A percentile compares a stretch with the other conserved stretches of the same genome.
These are phyloP conservation scores for Craseonycteris thonglongyai DNA, from an alignment of 2,113 vertebrate species.

Conservation along the genomic window DNA sequence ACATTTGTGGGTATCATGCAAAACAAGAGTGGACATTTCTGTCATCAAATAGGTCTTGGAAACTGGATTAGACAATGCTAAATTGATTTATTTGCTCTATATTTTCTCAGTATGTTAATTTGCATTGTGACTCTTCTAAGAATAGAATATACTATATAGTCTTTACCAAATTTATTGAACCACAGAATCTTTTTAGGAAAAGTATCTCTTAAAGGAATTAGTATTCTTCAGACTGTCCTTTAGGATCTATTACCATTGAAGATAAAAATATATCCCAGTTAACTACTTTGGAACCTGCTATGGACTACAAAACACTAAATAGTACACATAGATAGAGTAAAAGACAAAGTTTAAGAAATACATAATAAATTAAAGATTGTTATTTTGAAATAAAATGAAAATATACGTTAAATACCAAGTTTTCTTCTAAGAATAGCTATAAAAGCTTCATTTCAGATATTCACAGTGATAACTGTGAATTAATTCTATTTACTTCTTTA, in stretches of 20 bases:
- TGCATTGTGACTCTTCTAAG: not conserved
- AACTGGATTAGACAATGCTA: not conserved
- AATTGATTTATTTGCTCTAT: not conserved
- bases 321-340: not conserved
- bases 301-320: not conserved
- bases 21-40: not conserved
- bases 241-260: not conserved
- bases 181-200: not conserved
- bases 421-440: not conserved
- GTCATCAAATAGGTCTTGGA: not conserved
- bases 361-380: not conserved
- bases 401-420: not conserved
- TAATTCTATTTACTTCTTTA: constrained; percentile 7
- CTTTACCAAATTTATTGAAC: not conserved
- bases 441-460: constrained; percentile 34
- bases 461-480: not conserved
- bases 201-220: not conserved
- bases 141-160: not conserved
- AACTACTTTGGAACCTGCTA: not conserved
- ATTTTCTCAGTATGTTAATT: not conserved
- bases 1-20: not conserved
- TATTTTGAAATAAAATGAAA: constrained; percentile 18
- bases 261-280: not conserved
- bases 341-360: constrained; percentile 11
- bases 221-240: not conserved